Conservation (phyloP, 2,888 invertebrate species). For the Cataglyphis livida region DNA sequence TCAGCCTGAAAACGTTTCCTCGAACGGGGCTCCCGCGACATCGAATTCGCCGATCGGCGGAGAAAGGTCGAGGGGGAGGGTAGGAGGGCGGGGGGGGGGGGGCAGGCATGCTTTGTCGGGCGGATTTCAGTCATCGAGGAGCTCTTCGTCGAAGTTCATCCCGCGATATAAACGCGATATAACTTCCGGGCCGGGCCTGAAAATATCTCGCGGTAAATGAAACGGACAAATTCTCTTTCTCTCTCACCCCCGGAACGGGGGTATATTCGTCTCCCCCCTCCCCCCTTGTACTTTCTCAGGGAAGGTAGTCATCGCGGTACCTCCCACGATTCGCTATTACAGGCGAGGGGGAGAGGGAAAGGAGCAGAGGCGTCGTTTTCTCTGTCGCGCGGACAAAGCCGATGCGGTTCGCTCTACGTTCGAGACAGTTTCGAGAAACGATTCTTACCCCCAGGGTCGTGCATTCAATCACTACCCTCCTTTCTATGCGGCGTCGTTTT, state of each 20-base stretch:
- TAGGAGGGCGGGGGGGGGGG: no score
- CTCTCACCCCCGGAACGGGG: slow-evolving; percentile 52
- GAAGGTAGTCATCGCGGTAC: slow-evolving; percentile 14
- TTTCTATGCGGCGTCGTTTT: slow-evolving; percentile 41
- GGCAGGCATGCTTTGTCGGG: slow-evolving; percentile 30
- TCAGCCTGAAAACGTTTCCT: slow-evolving; percentile 17
- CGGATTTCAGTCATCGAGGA: background rate
- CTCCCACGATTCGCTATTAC: slow-evolving; percentile 40
- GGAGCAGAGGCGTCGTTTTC: slow-evolving; percentile 59
- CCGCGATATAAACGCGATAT: slow-evolving; percentile 80
- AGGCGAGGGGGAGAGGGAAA: background rate
- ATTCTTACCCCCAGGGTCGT: slow-evolving; percentile 46
- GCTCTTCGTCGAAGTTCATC: slow-evolving; percentile 74
- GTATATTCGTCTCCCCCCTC: slow-evolving; percentile 24
- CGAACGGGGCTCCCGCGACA: background rate
- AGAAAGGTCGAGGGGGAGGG: slow-evolving; percentile 13
- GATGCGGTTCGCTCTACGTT: slow-evolving; percentile 57
- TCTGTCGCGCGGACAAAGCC: slow-evolving; percentile 65
- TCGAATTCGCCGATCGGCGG: slow-evolving; percentile 1
- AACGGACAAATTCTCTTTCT: slow-evolving; percentile 74
- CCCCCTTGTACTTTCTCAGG: background rate
- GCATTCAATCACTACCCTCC: slow-evolving; percentile 52
- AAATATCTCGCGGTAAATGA: slow-evolving; percentile 79
- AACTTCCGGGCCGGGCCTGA: slow-evolving; percentile 72
- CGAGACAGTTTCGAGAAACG: slow-evolving; percentile 50